These are phyloP conservation scores for Tipula vernalis DNA, from an alignment of 2,888 invertebrate genomes.

Conservation along the genomic window DNA sequence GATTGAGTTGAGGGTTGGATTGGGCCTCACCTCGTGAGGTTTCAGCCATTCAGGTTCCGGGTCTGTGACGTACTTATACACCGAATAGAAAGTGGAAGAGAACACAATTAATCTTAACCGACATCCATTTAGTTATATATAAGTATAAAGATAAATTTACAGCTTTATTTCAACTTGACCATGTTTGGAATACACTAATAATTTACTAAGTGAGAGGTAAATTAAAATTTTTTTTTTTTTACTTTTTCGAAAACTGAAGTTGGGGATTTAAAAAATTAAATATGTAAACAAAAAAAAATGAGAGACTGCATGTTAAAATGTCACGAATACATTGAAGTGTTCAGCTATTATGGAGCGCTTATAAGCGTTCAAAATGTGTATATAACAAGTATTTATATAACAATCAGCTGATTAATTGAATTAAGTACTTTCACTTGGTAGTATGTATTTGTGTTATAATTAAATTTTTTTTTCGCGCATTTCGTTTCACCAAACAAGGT, in stretches of 20 bases:
- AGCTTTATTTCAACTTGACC: too few species aligned
- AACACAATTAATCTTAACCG: too few species aligned
- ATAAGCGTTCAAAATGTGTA: too few species aligned
- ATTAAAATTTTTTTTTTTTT: background rate
- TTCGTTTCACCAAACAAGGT: background rate
- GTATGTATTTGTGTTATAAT: background rate
- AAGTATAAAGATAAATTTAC: too few species aligned
- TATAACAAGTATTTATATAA: background rate
- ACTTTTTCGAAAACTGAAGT: background rate
- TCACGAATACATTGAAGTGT: background rate
- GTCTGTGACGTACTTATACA: too few species aligned
- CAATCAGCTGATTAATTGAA: background rate
- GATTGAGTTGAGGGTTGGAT: too few species aligned
- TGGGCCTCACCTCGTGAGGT: too few species aligned
- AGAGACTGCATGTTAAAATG: background rate
- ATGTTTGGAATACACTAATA: background rate
- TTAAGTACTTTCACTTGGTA: background rate
- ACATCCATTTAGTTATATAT: too few species aligned
- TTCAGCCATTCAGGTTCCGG: too few species aligned
- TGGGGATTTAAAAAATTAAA: background rate
- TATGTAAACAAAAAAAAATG: background rate
- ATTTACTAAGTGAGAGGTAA: background rate
- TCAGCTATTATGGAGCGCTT: background rate
- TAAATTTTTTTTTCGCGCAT: background rate
- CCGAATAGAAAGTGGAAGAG: too few species aligned